Base-by-base conservation (phyloP, 35 echinoderm and acorn worm genomes). In the Hemicentrotus pulcherrimus region DNA sequence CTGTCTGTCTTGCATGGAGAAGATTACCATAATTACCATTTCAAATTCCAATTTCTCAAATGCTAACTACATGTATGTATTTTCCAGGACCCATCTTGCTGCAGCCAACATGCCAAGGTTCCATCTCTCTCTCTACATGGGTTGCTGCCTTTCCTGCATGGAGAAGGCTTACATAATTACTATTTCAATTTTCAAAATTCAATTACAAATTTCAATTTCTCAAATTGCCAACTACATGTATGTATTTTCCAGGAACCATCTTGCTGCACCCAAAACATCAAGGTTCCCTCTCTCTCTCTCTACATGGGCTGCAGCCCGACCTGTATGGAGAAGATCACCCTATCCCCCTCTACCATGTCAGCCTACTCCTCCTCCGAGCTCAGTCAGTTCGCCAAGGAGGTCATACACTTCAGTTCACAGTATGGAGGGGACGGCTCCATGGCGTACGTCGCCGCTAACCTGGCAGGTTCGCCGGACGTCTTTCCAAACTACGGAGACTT, bases 401-500 rank as follows among this genome's bases (percentile, higher is more conserved):
- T 99, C 1, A 28, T 91, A 11, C 65, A 97, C 60, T 99, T 96
- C 91, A 97, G 95, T 47, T 97, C 98, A 0, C 98, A 99, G 91
- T 99, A 99, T 96, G 98, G 98, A 6, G 94, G 88, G 5, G 96
- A 99, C 48, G 94, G 92, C 0, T 94, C 89, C 32, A 92, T 96
- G 19, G 95, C 98, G 0, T 99, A 99, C 70, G 96, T 97, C 2
- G 96, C 94, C 22, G 19, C 95, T 35, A 99, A 99, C 70, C 86
- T 99, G 18, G 94, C 96, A 32, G 98, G 98, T 24, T 92, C 94
- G 10, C 86, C 91, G 4, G 95, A 92, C 14, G 94, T 99, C 31
- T 99, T 95, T 61, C 98, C 98, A 9, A 97, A 92, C 92, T 98
- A 99, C 78, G 98, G 96, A 6, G 98, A 99, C 70, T 94, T 97